phyloP scores from a whole-genome alignment of 2,797 vertebrate species.

The Pithecia hirsuta region DNA sequence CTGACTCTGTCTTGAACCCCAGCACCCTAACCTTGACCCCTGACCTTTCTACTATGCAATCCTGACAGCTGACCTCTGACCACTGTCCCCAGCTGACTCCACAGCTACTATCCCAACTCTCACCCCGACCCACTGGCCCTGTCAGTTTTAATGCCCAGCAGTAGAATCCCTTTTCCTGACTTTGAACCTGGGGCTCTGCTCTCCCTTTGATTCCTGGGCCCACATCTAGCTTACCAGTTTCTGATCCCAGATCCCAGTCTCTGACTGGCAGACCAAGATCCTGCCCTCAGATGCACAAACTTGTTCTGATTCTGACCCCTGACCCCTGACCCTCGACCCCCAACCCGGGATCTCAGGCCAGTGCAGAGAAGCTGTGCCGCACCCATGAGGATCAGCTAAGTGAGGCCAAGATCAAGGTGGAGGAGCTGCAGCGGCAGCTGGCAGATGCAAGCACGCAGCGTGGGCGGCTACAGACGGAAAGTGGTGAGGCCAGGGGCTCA shows the following conservation, averaged over 20 bases:
- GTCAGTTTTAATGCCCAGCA: neutral
- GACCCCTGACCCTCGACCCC: neutral
- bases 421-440: conserved; percentile 94
- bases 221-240: neutral
- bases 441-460: conserved; percentile 87
- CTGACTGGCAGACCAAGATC: neutral
- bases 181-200: neutral
- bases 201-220: neutral
- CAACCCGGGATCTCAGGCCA: conserved; percentile 84
- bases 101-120: neutral
- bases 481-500: conserved; percentile 82
- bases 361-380: conserved; percentile 92
- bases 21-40: neutral
- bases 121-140: neutral
- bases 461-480: conserved; percentile 91
- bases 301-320: neutral
- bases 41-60: neutral
- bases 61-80: neutral
- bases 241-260: neutral
- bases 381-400: conserved; percentile 94
- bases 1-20: neutral
- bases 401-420: conserved; percentile 92
- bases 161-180: neutral
- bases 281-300: neutral
- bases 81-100: neutral